A percentile compares a stretch with the other conserved stretches of the same genome.
Conservation (phyloP, 2,888 invertebrate species). For the Bellardia bayeri region DNA sequence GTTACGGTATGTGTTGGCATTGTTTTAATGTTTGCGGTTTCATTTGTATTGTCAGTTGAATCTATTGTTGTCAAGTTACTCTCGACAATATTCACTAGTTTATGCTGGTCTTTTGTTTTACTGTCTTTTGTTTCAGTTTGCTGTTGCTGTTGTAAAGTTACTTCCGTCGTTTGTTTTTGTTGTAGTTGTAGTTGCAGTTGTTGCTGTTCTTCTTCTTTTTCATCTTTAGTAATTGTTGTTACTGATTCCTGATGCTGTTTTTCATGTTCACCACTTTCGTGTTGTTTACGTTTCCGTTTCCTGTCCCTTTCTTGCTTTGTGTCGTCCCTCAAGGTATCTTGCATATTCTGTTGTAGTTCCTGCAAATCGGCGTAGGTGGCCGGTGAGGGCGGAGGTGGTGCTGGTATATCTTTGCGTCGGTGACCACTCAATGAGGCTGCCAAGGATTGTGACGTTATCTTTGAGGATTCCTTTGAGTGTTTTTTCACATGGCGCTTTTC, state of each 20-base stretch:
- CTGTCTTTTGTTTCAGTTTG: slow-evolving; percentile 46
- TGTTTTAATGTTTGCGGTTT: slow-evolving; percentile 70
- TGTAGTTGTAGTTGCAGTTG: neutral
- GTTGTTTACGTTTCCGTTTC: slow-evolving; percentile 69
- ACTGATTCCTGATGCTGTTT: slow-evolving; percentile 52
- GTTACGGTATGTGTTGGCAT: slow-evolving; percentile 44
- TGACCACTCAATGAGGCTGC: slow-evolving; percentile 53
- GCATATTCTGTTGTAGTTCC: slow-evolving; percentile 80
- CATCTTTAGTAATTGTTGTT: slow-evolving; percentile 47
- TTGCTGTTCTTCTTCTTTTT: slow-evolving; percentile 23
- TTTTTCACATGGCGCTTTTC: slow-evolving; percentile 56
- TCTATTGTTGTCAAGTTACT: slow-evolving; percentile 57
- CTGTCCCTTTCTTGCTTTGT: slow-evolving; percentile 76
- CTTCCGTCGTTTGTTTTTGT: slow-evolving; percentile 43
- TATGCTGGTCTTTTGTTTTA: slow-evolving; percentile 52
- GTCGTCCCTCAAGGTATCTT: slow-evolving; percentile 78
- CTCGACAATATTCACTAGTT: slow-evolving; percentile 39
- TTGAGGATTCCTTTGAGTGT: slow-evolving; percentile 52
- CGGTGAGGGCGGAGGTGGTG: slow-evolving; percentile 80
- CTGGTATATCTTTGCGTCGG: slow-evolving; percentile 79
- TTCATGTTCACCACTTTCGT: slow-evolving; percentile 57
- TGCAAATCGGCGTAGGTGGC: slow-evolving; percentile 81
- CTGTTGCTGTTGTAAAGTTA: slow-evolving; percentile 42
- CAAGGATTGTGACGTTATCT: slow-evolving; percentile 48
- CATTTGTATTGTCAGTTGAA: slow-evolving; percentile 62